phyloP scores from a whole-genome alignment of 1,140 invertebrate genomes.

The silkworm (Bombyx mori) region DNA sequence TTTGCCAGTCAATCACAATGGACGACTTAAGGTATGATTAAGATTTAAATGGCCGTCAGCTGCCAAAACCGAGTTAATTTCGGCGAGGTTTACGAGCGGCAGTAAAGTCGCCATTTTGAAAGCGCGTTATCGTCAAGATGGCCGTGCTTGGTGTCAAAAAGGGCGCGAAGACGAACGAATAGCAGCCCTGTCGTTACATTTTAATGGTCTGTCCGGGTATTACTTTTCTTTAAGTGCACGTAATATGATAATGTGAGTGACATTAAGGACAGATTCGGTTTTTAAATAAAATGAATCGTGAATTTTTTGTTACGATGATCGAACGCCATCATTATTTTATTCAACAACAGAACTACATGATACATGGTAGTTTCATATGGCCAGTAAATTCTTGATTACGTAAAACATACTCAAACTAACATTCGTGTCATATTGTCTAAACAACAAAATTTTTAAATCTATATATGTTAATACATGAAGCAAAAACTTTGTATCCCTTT shows the following conservation, averaged over 20 bases:
- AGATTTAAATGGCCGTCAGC: conserved; percentile 26
- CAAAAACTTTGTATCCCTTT: no score
- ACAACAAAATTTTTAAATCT: no score
- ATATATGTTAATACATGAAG: no score
- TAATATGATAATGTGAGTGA: not conserved
- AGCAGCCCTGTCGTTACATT: conserved; percentile 14
- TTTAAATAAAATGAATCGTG: no score
- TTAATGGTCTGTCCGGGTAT: conserved; percentile 16
- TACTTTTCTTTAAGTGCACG: conserved; percentile 10
- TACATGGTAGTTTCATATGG: no score
- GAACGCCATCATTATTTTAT: no score
- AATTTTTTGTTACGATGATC: no score
- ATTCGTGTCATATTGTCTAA: no score
- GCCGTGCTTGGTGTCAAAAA: conserved; percentile 19
- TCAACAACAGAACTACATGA: no score
- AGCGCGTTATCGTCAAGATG: conserved; percentile 20
- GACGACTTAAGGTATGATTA: conserved; percentile 1
- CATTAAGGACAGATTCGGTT: no score
- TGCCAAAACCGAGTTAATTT: conserved; percentile 34
- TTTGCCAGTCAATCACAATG: not conserved
- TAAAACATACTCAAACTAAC: no score
- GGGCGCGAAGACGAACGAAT: conserved; percentile 22
- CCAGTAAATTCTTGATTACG: no score
- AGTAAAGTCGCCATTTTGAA: conserved; percentile 21
- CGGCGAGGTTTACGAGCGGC: conserved; percentile 22